Conservation (phyloP, 2,113 vertebrate genomes). For the Phaetusa simplex region DNA sequence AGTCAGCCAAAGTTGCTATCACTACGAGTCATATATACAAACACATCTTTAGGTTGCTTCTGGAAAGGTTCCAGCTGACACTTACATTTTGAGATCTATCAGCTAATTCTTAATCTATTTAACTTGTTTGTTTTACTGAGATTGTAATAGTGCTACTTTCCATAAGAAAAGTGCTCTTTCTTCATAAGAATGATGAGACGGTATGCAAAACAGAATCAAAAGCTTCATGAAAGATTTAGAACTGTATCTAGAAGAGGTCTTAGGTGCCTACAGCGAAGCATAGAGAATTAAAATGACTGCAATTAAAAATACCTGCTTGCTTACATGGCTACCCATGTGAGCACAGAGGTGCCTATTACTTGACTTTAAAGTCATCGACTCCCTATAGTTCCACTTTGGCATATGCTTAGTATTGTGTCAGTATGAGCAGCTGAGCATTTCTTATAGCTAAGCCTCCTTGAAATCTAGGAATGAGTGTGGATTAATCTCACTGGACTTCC, state of each 20-base stretch:
- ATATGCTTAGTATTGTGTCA: not conserved
- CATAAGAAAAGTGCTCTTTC: not conserved
- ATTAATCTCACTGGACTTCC: not conserved
- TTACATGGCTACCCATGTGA: not conserved
- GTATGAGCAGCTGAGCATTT: not conserved
- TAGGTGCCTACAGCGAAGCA: not conserved
- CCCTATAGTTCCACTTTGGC: not conserved
- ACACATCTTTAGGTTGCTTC: not conserved
- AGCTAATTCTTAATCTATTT: not conserved
- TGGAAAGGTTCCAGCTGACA: not conserved
- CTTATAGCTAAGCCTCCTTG: not conserved
- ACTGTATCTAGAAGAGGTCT: not conserved
- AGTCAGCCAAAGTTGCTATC: not conserved
- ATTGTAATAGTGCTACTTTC: not conserved
- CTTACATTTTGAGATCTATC: not conserved
- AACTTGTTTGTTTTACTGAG: not conserved
- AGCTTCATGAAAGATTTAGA: not conserved
- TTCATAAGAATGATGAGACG: fast-evolving
- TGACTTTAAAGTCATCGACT: not conserved
- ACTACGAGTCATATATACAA: not conserved
- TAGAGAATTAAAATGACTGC: not conserved
- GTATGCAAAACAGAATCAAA: not conserved
- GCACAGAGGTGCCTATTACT: not conserved
- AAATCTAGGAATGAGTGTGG: not conserved
- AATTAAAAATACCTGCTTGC: not conserved